Base-by-base conservation (phyloP, 2,888 invertebrate species). In the Caenorhabditis uteleia region DNA sequence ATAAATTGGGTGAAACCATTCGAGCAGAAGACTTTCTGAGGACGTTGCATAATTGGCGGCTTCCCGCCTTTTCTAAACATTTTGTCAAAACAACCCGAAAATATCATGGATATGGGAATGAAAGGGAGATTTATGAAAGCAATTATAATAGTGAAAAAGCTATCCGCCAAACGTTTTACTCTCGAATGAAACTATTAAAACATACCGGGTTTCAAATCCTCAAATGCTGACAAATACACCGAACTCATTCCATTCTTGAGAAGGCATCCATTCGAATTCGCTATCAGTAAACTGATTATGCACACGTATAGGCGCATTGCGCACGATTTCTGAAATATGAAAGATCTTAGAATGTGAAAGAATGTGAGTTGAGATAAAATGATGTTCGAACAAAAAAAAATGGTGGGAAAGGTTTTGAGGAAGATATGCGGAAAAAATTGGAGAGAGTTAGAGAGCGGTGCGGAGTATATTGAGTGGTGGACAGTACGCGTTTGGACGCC, bases 171-270 rank as follows among this genome's bases (percentile, higher is more conserved):
- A n/a, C n/a, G n/a, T n/a, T n/a, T n/a, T n/a, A n/a, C n/a, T n/a
- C n/a, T n/a, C n/a, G n/a, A n/a, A n/a, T n/a, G 34, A 7, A 12
- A 16, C 20, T 18, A 16, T 5, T 4, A 2, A 40, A 40, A 40
- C 49, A 29, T 36, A 77, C 78, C 77, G 49, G 68, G 62, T 40
- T 64, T 55, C 33, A 70, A 60, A 64, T 77, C 72, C 44, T 78
- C 78, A 39, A 74, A 72, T 20, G 76, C 72, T 18, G 77, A 77
- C 14, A 76, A 53, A 54, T 78, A 78, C 8, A 78, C 69, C 27
- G 78, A 70, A 59, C 65, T 77, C 59, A 73, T 70, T 34, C 78
- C 78, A 59, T 76, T 71, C 45, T 78, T 74, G 18, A 78, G 46
- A 8, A 78, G 64, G 48, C 78, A 78, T 14, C 62, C 49, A n/a